phyloP scores from a whole-genome alignment of 2,797 vertebrate genomes.

The Bovichtus variegatus region DNA sequence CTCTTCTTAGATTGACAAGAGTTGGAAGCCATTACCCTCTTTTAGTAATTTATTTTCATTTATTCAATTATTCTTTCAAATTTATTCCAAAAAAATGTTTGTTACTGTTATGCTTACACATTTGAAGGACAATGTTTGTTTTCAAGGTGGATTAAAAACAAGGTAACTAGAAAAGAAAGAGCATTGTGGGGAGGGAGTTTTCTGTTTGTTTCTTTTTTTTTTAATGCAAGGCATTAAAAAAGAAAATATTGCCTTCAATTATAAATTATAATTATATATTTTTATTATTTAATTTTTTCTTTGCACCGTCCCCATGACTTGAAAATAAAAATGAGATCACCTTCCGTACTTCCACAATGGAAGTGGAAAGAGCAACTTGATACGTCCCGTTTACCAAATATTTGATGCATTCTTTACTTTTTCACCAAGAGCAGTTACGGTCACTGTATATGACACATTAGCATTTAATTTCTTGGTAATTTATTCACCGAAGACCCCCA shows the following conservation, averaged over 20 bases:
- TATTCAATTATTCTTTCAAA: background rate
- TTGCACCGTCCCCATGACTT: background rate
- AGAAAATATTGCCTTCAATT: too few species aligned
- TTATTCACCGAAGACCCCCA: background rate
- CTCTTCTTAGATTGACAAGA: constrained; percentile 16
- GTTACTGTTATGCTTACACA: background rate
- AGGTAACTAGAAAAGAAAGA: background rate
- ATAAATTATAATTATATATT: too few species aligned
- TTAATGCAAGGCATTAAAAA: too few species aligned
- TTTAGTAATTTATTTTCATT: constrained; percentile 5
- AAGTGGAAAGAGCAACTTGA: background rate
- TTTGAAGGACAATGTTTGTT: background rate
- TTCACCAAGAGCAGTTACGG: background rate
- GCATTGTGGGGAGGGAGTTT: background rate
- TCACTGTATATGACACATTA: background rate
- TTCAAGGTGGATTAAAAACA: background rate
- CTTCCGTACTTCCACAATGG: too few species aligned
- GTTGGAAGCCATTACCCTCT: constrained; percentile 31
- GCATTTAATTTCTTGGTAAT: background rate
- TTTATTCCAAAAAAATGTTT: background rate
- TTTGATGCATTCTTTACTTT: too few species aligned
- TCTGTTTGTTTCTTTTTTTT: background rate
- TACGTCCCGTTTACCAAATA: background rate
- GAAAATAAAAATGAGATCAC: background rate
- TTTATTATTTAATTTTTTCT: background rate